Percentiles rank a stretch among this genome's conserved stretches.
phyloP scores from a whole-genome alignment of 1,140 invertebrate species.

The Drosophila sproati region DNA sequence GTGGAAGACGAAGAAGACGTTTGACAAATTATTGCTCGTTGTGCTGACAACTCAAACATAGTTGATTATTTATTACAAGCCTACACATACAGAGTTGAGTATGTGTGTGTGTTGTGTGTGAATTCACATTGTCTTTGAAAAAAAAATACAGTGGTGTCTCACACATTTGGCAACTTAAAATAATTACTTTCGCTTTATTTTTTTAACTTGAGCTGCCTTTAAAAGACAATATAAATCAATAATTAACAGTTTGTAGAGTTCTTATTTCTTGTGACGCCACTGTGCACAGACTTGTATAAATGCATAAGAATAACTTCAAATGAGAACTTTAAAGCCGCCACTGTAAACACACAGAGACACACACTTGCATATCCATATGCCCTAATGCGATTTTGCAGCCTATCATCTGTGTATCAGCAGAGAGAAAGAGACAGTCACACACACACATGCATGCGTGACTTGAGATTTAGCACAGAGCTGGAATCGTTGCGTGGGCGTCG shows the following conservation, averaged over 20 bases:
- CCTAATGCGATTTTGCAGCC: conserved; percentile 39
- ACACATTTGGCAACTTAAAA: no score
- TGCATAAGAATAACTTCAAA: no score
- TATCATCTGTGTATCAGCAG: conserved; percentile 14
- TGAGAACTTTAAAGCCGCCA: conserved; percentile 1
- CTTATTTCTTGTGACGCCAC: no score
- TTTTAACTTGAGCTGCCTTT: no score
- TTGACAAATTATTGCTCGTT: conserved; percentile 77
- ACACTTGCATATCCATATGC: conserved; percentile 8
- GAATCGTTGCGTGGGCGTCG: conserved; percentile 47
- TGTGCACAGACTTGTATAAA: no score
- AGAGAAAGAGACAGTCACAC: neutral
- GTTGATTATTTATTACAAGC: conserved; percentile 60
- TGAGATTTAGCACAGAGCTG: conserved; percentile 46
- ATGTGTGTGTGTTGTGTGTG: conserved; percentile 12
- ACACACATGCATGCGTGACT: conserved; percentile 35
- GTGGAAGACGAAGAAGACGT: conserved; percentile 39
- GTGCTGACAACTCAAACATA: conserved; percentile 73
- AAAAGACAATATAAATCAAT: no score
- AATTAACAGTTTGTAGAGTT: no score
- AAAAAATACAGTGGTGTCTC: neutral
- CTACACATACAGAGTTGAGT: conserved; percentile 26
- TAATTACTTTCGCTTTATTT: no score
- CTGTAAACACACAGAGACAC: conserved; percentile 5
- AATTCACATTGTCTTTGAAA: conserved; percentile 13